Evolutionary conservation across 1,140 invertebrate species (phyloP).

Genomic region (Epicauta chinensis): DNA sequence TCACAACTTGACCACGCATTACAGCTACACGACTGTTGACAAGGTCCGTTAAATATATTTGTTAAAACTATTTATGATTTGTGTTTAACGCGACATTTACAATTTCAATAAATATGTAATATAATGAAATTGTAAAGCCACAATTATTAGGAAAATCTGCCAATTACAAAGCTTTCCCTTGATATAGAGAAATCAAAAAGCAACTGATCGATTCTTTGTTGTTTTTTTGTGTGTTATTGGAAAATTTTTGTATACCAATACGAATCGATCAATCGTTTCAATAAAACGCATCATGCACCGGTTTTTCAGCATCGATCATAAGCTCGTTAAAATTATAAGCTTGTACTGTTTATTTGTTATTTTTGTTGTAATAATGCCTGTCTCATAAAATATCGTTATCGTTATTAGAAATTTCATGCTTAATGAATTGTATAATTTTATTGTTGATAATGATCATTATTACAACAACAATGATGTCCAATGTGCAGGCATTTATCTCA

Average conservation of each 20-base stretch:
- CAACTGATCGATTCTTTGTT: slow-evolving; percentile 3
- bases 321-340: slow-evolving; percentile 30
- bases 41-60: slow-evolving; percentile 13
- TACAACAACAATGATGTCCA: slow-evolving; percentile 20
- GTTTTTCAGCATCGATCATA: slow-evolving; percentile 21
- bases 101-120: slow-evolving; percentile 6
- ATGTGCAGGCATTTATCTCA: slow-evolving; percentile 29
- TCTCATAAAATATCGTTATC: no score
- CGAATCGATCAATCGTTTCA: slow-evolving; percentile 7
- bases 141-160: slow-evolving; percentile 3
- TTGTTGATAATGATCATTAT: slow-evolving; percentile 20
- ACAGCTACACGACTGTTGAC: slow-evolving; percentile 88
- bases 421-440: slow-evolving; percentile 3
- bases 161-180: neutral
- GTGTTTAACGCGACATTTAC: no score
- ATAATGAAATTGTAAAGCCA: slow-evolving; percentile 10
- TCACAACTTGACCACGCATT: slow-evolving; percentile 93
- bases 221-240: no score
- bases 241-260: neutral
- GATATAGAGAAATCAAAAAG: neutral
- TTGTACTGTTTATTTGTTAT: slow-evolving; percentile 2
- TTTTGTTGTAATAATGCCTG: slow-evolving; percentile 26
- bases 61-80: neutral
- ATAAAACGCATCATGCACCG: slow-evolving; percentile 22
- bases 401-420: no score